Evolutionary conservation across 1,140 invertebrate species (phyloP), one percentile per base, ranked within the genome.

Genomic region (Drosophila varians): DNA sequence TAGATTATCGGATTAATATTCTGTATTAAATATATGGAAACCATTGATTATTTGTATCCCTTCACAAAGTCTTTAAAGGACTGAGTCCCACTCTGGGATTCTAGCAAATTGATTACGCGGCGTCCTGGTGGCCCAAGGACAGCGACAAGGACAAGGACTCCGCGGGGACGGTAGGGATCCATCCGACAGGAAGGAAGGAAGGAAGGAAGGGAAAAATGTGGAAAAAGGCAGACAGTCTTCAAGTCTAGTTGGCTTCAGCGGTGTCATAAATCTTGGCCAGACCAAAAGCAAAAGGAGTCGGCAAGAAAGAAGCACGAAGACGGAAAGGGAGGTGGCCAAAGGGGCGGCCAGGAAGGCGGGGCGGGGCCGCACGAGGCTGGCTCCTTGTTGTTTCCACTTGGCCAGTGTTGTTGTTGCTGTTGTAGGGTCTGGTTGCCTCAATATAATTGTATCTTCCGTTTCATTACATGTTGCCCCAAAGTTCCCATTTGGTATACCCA

Each of bases 361-460:
- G 40, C 26, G 9, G 60, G 42, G 57, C 36, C 62, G 57, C 57
- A 65, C 61, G 61, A 65, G 61, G 42, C 62, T 34, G 62, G 14
- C 60, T 66, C 58, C 58, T 65, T 34, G 58, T 21, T 21, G 12
- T 7, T 12, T 25, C 7, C 21, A 23, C 36, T 38, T 38, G 7
- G 36, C 9, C 28, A 31, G 28, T 31, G 28, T 31, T 31, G 2
- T 23, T 25, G 45, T 12, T 47, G 12, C 4, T 47, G 45, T 47
- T 65, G 62, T 43, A 42, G 45, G 18, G 6, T 34, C 40, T 47
- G 7, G 26, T 25, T 60, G 49, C 69, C 48, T 61, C 69, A 49
- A 71, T 61, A 72, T 84, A 83, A 84, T 84, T 84, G 74, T 78
- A 84, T 83, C 80, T 84, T 83, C 78, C 80, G 80, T 84, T 84